A percentile compares a stretch with the other conserved stretches of the same genome.
Evolutionary conservation across 2,797 vertebrate species (phyloP).

Genomic region (Hozukius guyotensis): DNA sequence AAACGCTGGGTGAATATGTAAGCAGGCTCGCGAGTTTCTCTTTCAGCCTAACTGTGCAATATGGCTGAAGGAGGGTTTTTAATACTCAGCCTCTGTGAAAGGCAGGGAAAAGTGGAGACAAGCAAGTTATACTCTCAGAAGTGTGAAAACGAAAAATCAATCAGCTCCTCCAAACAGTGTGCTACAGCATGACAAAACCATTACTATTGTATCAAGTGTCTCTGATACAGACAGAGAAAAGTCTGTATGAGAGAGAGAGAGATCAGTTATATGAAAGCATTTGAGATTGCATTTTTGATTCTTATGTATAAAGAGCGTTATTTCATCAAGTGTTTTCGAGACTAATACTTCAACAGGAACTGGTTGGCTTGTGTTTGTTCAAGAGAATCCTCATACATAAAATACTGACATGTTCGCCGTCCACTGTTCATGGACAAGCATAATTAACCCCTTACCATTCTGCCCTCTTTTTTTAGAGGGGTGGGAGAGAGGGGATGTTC

Average conservation of each 20-base stretch:
- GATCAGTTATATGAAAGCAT: not conserved
- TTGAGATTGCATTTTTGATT: not conserved
- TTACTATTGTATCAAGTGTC: constrained; percentile 23
- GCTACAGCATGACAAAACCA: constrained; percentile 42
- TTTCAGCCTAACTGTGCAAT: constrained; percentile 14
- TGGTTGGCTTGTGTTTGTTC: not conserved
- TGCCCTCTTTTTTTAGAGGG: too few species aligned
- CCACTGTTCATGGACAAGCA: not conserved
- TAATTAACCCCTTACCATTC: not conserved
- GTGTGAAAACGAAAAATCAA: constrained; percentile 53
- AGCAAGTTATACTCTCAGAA: constrained; percentile 34
- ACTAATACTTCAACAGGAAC: not conserved
- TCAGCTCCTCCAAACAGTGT: constrained; percentile 40
- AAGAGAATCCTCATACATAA: not conserved
- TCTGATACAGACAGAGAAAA: not conserved
- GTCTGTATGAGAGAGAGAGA: not conserved
- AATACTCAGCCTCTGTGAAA: constrained; percentile 21
- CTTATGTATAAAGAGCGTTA: not conserved
- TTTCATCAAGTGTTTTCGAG: not conserved
- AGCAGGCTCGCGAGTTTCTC: constrained; percentile 34
- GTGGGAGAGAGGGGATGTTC: too few species aligned
- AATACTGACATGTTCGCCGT: not conserved
- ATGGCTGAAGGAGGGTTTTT: constrained; percentile 18
- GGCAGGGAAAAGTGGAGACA: constrained; percentile 26
- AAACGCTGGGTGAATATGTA: constrained; percentile 35